These are phyloP conservation scores for Temnothorax ravouxi DNA, from an alignment of 2,888 invertebrate genomes.

Conservation along the genomic window DNA sequence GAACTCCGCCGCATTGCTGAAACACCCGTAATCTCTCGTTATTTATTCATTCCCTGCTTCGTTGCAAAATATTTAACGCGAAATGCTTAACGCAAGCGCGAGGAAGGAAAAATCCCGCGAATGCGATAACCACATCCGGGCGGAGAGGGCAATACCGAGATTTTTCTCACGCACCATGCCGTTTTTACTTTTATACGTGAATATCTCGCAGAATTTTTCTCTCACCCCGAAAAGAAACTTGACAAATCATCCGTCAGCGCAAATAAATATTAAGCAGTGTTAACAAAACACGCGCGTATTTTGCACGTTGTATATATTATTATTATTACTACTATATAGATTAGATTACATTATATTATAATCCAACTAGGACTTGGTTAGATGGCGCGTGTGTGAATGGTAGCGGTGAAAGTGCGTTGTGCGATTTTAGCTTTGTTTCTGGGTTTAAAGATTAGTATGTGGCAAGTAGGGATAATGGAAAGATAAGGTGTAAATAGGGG, in stretches of 20 bases:
- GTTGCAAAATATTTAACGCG: constrained; percentile 44
- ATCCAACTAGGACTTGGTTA: too few species aligned
- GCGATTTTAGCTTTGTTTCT: too few species aligned
- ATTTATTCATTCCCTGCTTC: constrained; percentile 29
- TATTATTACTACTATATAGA: not conserved
- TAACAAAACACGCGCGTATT: constrained; percentile 17
- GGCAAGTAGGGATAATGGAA: too few species aligned
- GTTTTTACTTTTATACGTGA: constrained; percentile 23
- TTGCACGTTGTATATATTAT: not conserved
- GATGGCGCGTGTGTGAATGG: too few species aligned
- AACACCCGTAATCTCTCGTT: constrained; percentile 18
- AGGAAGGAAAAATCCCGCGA: constrained; percentile 21
- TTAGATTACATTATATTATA: not conserved
- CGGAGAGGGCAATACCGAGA: not conserved
- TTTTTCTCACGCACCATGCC: constrained; percentile 30
- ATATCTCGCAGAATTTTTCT: constrained; percentile 21
- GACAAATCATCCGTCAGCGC: not conserved
- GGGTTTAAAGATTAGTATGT: too few species aligned
- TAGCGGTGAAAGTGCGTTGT: too few species aligned
- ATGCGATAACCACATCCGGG: constrained; percentile 32
- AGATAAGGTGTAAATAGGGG: too few species aligned
- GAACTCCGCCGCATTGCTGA: constrained; percentile 12
- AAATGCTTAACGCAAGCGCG: constrained; percentile 34
- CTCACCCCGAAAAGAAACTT: not conserved
- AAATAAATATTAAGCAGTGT: not conserved